Base-by-base conservation (phyloP, 1,140 invertebrate species). In the Aethina tumida region DNA sequence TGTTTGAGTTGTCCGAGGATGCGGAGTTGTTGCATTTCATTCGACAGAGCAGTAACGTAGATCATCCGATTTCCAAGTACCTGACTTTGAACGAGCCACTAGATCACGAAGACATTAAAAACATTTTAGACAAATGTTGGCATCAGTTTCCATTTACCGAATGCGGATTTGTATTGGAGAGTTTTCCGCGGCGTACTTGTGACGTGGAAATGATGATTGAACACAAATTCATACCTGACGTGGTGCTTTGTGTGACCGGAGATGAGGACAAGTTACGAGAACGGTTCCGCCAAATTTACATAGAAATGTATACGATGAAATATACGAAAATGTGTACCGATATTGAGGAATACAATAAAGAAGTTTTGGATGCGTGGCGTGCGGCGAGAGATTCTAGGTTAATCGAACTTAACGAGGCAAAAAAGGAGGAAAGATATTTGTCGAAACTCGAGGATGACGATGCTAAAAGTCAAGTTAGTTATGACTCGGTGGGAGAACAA, bases 121-220 rank as follows among this genome's bases (percentile, higher is more conserved):
- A 57, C 32, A 44, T 70, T 30, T 35, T 76, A 7, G 51, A 59
- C 32, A 57, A 55, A 15, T 52, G 66, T 36, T 73, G 69, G 69
- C 67, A 65, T 47, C 37, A 66, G 26, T 43, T 62, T 26, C 66
- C 69, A 3, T 67, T 58, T 50, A 48, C 43, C 26, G 39, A 32
- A n/a, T 54, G 39, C 16, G 71, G 71, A 13, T 55, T 72, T 45
- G 58, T 74, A n/a, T 43, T 77, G 17, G 68, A 74, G 50, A 67
- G 65, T 28, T 75, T 69, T 58, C 74, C 74, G 8, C 66, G 61
- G 45, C 53, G 62, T 19, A 46, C 59, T 6, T 46, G 47, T 32
- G 71, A 75, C 53, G 47, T 69, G 5, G 60, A 70, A 29, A 53
- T 62, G 15, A 69, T 73, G 60, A 20, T 64, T 12, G 24, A 55